Percentiles rank a stretch among this genome's conserved stretches.
These are phyloP conservation scores for Pseudochirops corinnae DNA, from an alignment of 2,797 vertebrate genomes.

Conservation along the genomic window DNA sequence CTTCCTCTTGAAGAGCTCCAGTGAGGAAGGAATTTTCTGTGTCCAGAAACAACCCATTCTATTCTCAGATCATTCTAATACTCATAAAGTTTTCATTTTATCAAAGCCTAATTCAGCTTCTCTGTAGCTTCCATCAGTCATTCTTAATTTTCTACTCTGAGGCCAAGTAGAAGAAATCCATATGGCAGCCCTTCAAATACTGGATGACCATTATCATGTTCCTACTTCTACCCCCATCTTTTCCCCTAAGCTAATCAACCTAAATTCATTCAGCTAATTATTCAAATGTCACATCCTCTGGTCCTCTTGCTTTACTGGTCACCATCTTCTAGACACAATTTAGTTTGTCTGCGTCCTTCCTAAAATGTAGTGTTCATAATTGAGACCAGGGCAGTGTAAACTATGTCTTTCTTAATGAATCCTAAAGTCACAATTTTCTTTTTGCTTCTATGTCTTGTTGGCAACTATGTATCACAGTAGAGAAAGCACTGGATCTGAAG, in stretches of 20 bases:
- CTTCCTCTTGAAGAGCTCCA: background rate
- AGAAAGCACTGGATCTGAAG: background rate
- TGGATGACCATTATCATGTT: background rate
- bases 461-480: background rate
- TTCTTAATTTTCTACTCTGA: background rate
- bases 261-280: background rate
- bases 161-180: background rate
- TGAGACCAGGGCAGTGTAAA: background rate
- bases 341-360: background rate
- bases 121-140: background rate
- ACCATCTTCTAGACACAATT: background rate
- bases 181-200: background rate
- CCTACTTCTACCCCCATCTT: background rate
- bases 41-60: background rate
- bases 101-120: background rate
- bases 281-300: background rate
- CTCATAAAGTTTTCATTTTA: background rate
- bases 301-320: background rate
- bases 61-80: background rate
- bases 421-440: background rate
- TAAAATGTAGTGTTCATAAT: background rate
- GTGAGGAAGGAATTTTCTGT: background rate
- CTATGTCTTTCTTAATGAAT: background rate
- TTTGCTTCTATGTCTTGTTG: background rate
- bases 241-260: background rate